phyloP scores from a whole-genome alignment of 2,888 invertebrate species.

The Saturnia japonica region DNA sequence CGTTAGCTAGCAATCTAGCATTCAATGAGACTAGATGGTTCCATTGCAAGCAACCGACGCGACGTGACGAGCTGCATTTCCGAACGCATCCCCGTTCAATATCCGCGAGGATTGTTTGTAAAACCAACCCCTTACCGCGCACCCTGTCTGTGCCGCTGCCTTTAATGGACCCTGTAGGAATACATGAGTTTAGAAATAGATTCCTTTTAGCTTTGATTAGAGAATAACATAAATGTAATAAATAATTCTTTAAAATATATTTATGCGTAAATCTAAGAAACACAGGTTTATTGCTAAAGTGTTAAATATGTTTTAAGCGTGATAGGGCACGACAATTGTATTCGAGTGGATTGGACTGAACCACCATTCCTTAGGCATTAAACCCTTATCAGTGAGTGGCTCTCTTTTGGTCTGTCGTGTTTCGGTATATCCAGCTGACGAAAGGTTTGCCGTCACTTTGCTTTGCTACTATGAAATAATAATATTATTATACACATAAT shows the following conservation, averaged over 20 bases:
- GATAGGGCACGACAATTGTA: too few relatives aligned
- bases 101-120: conserved; percentile 80
- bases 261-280: neutral
- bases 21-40: conserved; percentile 64
- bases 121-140: conserved; percentile 48
- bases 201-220: conserved; percentile 33
- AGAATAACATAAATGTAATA: neutral
- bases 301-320: neutral
- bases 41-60: conserved; percentile 67
- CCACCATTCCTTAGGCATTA: too few relatives aligned
- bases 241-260: neutral
- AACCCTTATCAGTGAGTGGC: too few relatives aligned
- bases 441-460: too few relatives aligned
- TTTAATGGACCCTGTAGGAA: conserved; percentile 58
- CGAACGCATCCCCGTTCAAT: conserved; percentile 80
- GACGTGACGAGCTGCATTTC: conserved; percentile 71
- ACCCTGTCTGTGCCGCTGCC: conserved; percentile 42
- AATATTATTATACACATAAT: too few relatives aligned
- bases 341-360: too few relatives aligned
- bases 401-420: too few relatives aligned
- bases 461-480: too few relatives aligned
- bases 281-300: neutral
- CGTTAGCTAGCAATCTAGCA: conserved; percentile 58
- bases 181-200: conserved; percentile 67
- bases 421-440: too few relatives aligned